Base-by-base conservation (phyloP, 2,888 invertebrate genomes). In the Cataglyphis cursor region DNA sequence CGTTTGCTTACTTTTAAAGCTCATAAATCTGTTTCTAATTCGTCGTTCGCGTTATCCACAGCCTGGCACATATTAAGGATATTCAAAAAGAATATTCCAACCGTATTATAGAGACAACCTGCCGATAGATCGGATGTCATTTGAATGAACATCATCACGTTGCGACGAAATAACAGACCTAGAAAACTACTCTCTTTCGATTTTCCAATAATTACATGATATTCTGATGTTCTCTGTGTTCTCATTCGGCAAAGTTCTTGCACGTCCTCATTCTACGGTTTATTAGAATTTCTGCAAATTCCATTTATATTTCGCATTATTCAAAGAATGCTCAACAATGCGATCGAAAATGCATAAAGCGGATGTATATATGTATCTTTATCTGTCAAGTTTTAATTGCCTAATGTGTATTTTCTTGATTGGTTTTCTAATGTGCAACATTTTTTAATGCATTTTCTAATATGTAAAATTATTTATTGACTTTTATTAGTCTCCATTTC, bases 141-240 rank as follows among this genome's bases (percentile, higher is more conserved):
- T 18, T 8, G 12, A 41, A 31, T n/a, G n/a, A 28, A 31, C 28
- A 31, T 51, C 48, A 5, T 0, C 31, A 48, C 31, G 28, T 31
- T 51, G n/a, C 6, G 18, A 31, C 5, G 31, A 68, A 48, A 31
- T n/a, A 51, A 24, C 31, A 66, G 28, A 66, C 48, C 68, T 68
- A 51, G 68, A 51, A 68, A 66, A 48, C 31, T 31, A 66, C 66
- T 31, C 31, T 31, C 31, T 48, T 51, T 68, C 10, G 31, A 10
- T 51, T 68, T 68, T 68, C 10, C 31, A 68, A 51, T 68, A 68
- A 68, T 51, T 68, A 31, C 2, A 10, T 6, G 48, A 31, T 28
- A n/a, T 6, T n/a, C 28, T 8, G 15, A 21, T 41, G 4, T 65
- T 41, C 3, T 0, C 18, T 0, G 3, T 9, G 65, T 48, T 28